Conservation (phyloP, 1,140 invertebrate genomes). For the Sycophila sp. region DNA sequence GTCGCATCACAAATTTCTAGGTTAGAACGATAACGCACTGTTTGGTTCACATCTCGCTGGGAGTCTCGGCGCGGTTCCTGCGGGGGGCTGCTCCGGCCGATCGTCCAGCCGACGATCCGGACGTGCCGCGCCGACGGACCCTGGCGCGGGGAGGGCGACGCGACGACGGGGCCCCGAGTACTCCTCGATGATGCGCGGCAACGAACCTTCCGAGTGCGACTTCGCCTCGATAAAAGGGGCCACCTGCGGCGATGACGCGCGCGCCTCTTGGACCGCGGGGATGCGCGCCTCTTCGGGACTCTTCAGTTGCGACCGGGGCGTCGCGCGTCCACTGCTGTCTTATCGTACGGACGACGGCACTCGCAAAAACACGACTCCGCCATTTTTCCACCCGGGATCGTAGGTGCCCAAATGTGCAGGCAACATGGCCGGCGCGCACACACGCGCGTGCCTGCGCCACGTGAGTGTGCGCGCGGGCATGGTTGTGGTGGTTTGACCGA, state of each 20-base stretch:
- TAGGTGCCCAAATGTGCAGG: slow-evolving; percentile 1
- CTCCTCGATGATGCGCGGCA: too few species aligned
- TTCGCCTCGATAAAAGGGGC: background rate
- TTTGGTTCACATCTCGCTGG: slow-evolving; percentile 6
- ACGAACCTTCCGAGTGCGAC: background rate
- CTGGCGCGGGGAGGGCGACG: too few species aligned
- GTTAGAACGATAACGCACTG: slow-evolving; percentile 8
- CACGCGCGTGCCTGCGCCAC: too few species aligned
- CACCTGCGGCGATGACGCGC: background rate
- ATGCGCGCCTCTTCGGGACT: too few species aligned
- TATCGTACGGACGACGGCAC: background rate
- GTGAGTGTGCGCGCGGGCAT: too few species aligned
- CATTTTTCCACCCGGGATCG: slow-evolving; percentile 32
- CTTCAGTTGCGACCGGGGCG: too few species aligned
- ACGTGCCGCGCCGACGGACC: too few species aligned
- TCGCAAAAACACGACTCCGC: slow-evolving; percentile 31
- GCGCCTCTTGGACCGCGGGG: background rate
- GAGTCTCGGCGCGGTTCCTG: background rate
- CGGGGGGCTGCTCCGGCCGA: background rate
- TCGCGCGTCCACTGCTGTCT: background rate
- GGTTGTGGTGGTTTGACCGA: too few species aligned
- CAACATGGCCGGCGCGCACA: slow-evolving; percentile 17
- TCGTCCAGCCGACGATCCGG: background rate
- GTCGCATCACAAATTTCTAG: background rate
- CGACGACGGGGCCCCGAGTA: too few species aligned